Base-by-base conservation (phyloP, 2,888 invertebrate genomes). In the Mayetiola destructor region DNA sequence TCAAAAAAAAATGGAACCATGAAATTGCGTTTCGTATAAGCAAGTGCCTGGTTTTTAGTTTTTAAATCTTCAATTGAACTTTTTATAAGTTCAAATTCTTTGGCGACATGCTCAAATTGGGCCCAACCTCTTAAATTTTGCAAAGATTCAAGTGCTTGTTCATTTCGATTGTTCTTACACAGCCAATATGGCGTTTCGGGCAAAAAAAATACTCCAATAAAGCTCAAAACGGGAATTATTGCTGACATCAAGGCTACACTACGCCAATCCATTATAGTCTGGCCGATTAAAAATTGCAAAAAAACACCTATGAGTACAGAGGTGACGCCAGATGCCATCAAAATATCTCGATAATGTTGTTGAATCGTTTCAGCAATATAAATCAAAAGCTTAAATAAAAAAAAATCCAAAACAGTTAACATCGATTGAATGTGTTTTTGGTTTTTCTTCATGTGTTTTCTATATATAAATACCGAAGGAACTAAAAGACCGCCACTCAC, bases 181-280 rank as follows among this genome's bases (percentile, higher is more conserved):
- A 48, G 16, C 48, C 48, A 48, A 27, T 27, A 48, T 14, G 48
- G 48, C 14, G 6, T 27, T n/a, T 48, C 48, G 3, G 48, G 48
- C 3, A 48, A n/a, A 14, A 48, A n/a, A 48, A 48, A 48, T 27
- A 48, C 48, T 2, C 27, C 48, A 27, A n/a, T 27, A 27, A 48
- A 27, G 14, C 27, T 27, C 4, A 48, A 27, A 48, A 27, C 23
- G 23, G 48, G 48, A 27, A 48, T n/a, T 27, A 48, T 27, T 14
- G 48, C 48, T 16, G 48, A 48, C 8, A 48, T 48, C n/a, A 16
- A 14, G 16, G 48, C 48, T n/a, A 48, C 48, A 6, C 27, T 27
- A n/a, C 48, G 48, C 48, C 48, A 48, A 48, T 48, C n/a, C 27
- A 48, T n/a, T 16, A 48, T n/a, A 8, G 48, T 27, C n/a, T n/a